Base-by-base conservation (phyloP, 2,113 vertebrate species). In the Phyllopteryx taeniolatus region DNA sequence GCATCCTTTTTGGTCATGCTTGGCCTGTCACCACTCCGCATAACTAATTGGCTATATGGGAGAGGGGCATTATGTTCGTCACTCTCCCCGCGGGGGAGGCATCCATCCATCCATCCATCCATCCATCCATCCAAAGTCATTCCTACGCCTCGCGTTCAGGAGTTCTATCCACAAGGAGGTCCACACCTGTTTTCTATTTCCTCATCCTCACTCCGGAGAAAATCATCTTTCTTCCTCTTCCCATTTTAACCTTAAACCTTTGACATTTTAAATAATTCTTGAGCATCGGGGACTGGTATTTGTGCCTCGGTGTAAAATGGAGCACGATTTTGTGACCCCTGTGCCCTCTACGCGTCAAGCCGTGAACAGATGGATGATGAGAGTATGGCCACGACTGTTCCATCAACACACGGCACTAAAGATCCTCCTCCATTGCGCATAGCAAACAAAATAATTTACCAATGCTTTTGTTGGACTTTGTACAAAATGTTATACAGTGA, bases 351-450 rank as follows among this genome's bases (percentile, higher is more conserved):
- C 61, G 74, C 82, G 79, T 78, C 70, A 70, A 80, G 84, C 82
- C 75, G 60, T 8, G 74, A 76, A 60, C 78, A 80, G 83, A 82
- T 76, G 87, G 1, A 17, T 53, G 49, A 20, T 19, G 7, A 53
- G 15, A 53, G 49, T 35, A 19, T 35, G 59, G 10, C 44, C 33
- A 90, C 88, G 91, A 90, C 8, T 73, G 79, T 83, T 89, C 85
- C 86, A 85, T 89, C 90, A 85, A 86, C 84, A 82, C 83, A 85
- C 83, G 85, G 35, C 81, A 86, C 82, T 83, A 78, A 85, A 91
- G 91, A 91, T 92, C 91, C 88, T 92, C 90, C 85, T 86, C 89
- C 88, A 90, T 91, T 89, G 91, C 88, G 87, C 89, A 81, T 79
- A 89, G 83, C 82, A 78, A 78, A 81, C 73, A 76, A 88, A 33